Conservation (phyloP, 2,888 invertebrate genomes). For the Orchestes rusci region DNA sequence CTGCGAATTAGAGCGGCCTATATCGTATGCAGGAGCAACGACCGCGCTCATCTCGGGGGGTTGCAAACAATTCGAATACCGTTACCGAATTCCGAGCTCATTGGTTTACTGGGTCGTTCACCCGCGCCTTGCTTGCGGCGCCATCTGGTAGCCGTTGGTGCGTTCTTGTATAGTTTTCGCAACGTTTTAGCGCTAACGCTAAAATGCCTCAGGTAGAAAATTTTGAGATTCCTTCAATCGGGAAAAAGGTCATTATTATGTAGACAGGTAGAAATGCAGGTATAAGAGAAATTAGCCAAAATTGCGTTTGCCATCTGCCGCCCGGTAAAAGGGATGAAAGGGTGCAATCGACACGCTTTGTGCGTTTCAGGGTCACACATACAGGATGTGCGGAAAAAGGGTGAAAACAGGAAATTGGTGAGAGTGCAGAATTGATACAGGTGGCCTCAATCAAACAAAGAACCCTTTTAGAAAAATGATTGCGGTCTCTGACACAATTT, state of each 20-base stretch:
- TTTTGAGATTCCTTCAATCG: too few species aligned
- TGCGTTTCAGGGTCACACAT: slow-evolving; percentile 14
- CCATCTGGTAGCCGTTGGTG: slow-evolving; percentile 13
- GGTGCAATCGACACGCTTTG: slow-evolving; percentile 8
- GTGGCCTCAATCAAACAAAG: too few species aligned
- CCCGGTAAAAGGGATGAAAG: slow-evolving; percentile 17
- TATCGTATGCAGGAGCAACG: too few species aligned
- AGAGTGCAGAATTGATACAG: too few species aligned
- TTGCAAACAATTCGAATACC: too few species aligned
- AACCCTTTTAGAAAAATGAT: too few species aligned
- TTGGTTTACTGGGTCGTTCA: slow-evolving; percentile 20
- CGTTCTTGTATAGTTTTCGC: too few species aligned
- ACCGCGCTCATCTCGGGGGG: too few species aligned
- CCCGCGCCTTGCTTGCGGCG: slow-evolving; percentile 18
- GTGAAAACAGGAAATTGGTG: too few species aligned
- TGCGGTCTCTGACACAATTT: too few species aligned
- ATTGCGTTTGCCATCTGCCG: slow-evolving; percentile 33
- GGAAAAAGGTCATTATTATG: too few species aligned
- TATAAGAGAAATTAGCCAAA: slow-evolving; percentile 26
- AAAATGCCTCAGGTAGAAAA: not conserved
- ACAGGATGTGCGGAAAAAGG: slow-evolving; percentile 17
- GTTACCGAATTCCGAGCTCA: slow-evolving; percentile 24
- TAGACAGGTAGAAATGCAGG: slow-evolving; percentile 6
- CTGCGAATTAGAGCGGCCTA: too few species aligned
- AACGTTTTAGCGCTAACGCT: not conserved